These are phyloP conservation scores for Holocentrus rufus DNA, from an alignment of 2,797 vertebrate genomes.

Conservation along the genomic window DNA sequence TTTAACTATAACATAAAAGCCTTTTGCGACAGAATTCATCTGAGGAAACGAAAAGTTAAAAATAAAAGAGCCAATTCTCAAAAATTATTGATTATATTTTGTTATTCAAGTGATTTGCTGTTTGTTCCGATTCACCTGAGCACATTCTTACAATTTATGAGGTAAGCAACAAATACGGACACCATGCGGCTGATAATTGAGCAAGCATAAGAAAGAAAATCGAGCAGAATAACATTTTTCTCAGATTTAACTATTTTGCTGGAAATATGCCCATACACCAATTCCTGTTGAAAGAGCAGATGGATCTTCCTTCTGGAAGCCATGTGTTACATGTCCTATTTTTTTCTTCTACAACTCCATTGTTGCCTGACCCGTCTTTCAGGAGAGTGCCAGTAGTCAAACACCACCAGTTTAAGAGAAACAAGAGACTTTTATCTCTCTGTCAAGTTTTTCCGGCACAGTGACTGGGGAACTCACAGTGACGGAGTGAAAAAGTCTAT, in stretches of 20 bases:
- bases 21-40: no score
- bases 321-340: slow-evolving; percentile 46
- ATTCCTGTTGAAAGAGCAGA: slow-evolving; percentile 46
- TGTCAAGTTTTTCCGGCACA: slow-evolving; percentile 12
- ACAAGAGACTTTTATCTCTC: not conserved
- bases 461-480: slow-evolving; percentile 48
- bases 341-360: slow-evolving; percentile 29
- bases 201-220: slow-evolving; percentile 5
- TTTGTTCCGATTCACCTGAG: not conserved
- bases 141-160: not conserved
- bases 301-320: slow-evolving; percentile 58
- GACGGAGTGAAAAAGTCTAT: slow-evolving; percentile 55
- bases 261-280: slow-evolving; percentile 28
- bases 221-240: not conserved
- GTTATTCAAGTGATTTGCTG: no score
- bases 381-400: slow-evolving; percentile 44
- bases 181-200: not conserved
- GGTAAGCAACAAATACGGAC: not conserved
- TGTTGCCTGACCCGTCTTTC: slow-evolving; percentile 36
- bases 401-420: slow-evolving; percentile 40
- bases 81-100: no score
- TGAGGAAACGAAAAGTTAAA: no score
- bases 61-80: no score
- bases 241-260: slow-evolving; percentile 2
- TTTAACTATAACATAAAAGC: no score